These are phyloP conservation scores for Cheilosia impressa DNA, from an alignment of 2,888 invertebrate species.

Conservation along the genomic window DNA sequence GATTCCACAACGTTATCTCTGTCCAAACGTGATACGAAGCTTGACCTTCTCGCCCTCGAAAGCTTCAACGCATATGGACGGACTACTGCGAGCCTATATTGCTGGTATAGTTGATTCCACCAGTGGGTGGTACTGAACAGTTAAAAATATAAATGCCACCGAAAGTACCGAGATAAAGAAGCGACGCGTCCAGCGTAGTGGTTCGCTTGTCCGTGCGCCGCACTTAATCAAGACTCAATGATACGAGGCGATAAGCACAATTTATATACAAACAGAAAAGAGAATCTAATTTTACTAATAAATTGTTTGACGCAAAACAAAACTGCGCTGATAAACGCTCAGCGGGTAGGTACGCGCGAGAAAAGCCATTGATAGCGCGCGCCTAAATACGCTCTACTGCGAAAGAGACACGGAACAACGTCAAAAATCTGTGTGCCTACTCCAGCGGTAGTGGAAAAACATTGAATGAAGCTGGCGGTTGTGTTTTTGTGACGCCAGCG, in stretches of 20 bases:
- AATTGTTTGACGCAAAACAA: slow-evolving; percentile 65
- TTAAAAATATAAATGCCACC: slow-evolving; percentile 32
- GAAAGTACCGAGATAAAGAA: slow-evolving; percentile 1
- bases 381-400: not conserved
- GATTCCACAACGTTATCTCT: slow-evolving; percentile 37
- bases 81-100: slow-evolving; percentile 23
- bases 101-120: not conserved
- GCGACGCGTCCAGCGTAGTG: not conserved
- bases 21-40: slow-evolving; percentile 41
- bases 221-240: not conserved
- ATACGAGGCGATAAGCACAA: slow-evolving; percentile 1
- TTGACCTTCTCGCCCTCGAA: slow-evolving; percentile 69
- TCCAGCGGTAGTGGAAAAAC: slow-evolving; percentile 15
- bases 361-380: slow-evolving; percentile 38
- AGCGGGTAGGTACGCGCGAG: not conserved
- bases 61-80: slow-evolving; percentile 27
- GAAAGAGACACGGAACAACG: not conserved
- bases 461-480: slow-evolving; percentile 34
- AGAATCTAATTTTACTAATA: slow-evolving; percentile 27
- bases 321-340: slow-evolving; percentile 43
- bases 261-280: not conserved
- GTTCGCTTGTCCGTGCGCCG: too few species aligned
- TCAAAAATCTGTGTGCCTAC: not conserved
- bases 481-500: slow-evolving; percentile 37
- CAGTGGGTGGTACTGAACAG: slow-evolving; percentile 61